Base-by-base conservation (phyloP, 2,888 invertebrate genomes). In the Mythimna impura region DNA sequence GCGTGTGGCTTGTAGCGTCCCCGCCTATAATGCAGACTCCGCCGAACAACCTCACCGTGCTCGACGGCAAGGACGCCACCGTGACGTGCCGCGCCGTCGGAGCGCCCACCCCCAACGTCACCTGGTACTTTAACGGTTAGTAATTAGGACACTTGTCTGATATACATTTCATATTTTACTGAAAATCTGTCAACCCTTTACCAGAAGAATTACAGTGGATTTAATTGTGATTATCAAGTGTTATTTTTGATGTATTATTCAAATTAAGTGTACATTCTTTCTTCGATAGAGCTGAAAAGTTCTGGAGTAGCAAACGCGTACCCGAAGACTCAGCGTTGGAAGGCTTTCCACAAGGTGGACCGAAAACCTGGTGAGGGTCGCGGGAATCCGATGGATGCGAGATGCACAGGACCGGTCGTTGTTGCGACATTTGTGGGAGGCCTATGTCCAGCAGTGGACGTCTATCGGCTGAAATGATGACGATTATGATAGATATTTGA, bases 121-220 rank as follows among this genome's bases (percentile, higher is more conserved):
- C 98, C 61, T 99, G 99, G 99, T 97, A 97, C 89, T 98, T 98
- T 91, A 98, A 98, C 94, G 98, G 99, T 99, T 97, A 97, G 97
- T 91, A 85, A 81, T 58, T 70, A 61, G 40, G 47, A 68, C 58
- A 62, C 61, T 61, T 61, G 25, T n/a, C 14, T 43, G 25, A n/a
- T 55, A 69, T 66, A 25, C 52, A 30, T 52, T 47, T 20, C 54
- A 60, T 34, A 10, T 12, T 72, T 54, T 47, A 25, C 47, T 25
- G 6, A 61, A 60, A 17, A 9, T 60, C 12, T 10, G 12, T 54
- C n/a, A 61, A 40, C 6, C 7, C n/a, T 34, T 50, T 52, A 34
- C 17, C 10, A 6, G 36, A 36, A 60, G 8, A 52, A 54, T 12
- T 9, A 52, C 12, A 60, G 17, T 25, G 55, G 25, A 25, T 25